A percentile compares a stretch with the other conserved stretches of the same genome.
These are phyloP conservation scores for Callionymus lyra DNA, from an alignment of 2,113 vertebrate genomes.

Conservation along the genomic window DNA sequence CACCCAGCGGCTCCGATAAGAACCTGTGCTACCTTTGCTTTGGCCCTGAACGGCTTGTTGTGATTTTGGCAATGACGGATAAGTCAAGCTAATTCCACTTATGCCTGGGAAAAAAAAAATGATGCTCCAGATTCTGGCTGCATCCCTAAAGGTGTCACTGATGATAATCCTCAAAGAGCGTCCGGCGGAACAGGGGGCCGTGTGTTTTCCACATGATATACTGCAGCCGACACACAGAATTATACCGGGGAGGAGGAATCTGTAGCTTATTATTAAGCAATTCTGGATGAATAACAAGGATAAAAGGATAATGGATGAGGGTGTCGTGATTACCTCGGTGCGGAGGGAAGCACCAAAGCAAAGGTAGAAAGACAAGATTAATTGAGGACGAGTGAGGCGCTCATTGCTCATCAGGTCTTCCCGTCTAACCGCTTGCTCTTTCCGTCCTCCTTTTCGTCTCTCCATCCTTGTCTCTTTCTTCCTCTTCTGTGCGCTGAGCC, in stretches of 20 bases:
- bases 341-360: slow-evolving; percentile 80
- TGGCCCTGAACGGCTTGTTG: slow-evolving; percentile 85
- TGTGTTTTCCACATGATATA: slow-evolving; percentile 92
- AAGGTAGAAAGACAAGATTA: slow-evolving; percentile 97
- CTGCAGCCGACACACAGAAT: slow-evolving; percentile 93
- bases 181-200: slow-evolving; percentile 71
- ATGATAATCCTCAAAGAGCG: slow-evolving; percentile 91
- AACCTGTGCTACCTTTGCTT: slow-evolving; percentile 87
- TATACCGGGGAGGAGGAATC: slow-evolving; percentile 89
- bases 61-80: slow-evolving; percentile 96
- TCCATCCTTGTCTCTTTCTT: slow-evolving; percentile 59
- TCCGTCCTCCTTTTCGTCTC: slow-evolving; percentile 29
- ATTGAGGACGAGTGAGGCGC: slow-evolving; percentile 86
- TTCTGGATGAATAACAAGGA: slow-evolving; percentile 90
- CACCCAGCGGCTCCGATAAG: slow-evolving; percentile 77
- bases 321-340: slow-evolving; percentile 88
- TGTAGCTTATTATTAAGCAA: slow-evolving; percentile 98
- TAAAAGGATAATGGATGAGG: slow-evolving; percentile 98
- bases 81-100: slow-evolving; percentile 91
- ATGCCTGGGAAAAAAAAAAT: slow-evolving; percentile 78
- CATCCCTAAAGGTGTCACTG: slow-evolving; percentile 89
- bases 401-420: slow-evolving; percentile 94
- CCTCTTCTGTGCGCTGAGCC: slow-evolving; percentile 37
- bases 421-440: slow-evolving; percentile 51
- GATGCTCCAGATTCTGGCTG: slow-evolving; percentile 82